Evolutionary conservation across 1,140 invertebrate genomes (phyloP), one percentile per base, ranked within the genome.

Genomic region (Lanistes nyassanus): DNA sequence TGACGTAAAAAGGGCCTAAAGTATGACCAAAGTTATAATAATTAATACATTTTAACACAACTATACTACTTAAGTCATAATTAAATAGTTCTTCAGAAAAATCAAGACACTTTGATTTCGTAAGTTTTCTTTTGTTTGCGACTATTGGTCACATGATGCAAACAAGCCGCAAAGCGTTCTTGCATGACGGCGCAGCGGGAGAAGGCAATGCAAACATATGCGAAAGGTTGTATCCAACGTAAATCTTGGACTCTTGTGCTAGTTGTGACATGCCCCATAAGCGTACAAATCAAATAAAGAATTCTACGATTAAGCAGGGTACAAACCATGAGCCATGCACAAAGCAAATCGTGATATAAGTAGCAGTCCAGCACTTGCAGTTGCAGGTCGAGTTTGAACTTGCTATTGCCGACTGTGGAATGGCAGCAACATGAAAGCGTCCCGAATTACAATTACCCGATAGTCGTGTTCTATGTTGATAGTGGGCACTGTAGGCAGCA

Each of bases 61-160:
- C 9, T 3, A n/a, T 29, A n/a, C 36, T 23, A 29, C 34, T 66
- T 16, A 66, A 29, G 2, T 29, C 11, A 39, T 34, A 37, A 2
- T 37, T 23, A 39, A 66, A 2, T 16, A 29, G 0, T 29, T 11
- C 13, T 31, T 66, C 23, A 31, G 31, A 36, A 36, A 66, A 60
- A 31, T 60, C 11, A 0, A 11, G 1, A 42, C 9, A 31, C 6
- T n/a, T 66, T 47, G 9, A 47, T 47, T 47, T 3, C 2, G 19
- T 6, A 16, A 47, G 34, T 66, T 6, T 29, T 31, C 2, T 37
- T n/a, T 13, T 47, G 16, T 23, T 62, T 73, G 21, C 56, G 53
- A 73, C 70, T 39, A n/a, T 55, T 16, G 23, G 42, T 75, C 73
- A 75, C 73, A 53, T 75, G 73, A 56, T 75, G 51, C 53, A 75